phyloP scores from a whole-genome alignment of 2,797 vertebrate genomes.

The Syngnathus acus region DNA sequence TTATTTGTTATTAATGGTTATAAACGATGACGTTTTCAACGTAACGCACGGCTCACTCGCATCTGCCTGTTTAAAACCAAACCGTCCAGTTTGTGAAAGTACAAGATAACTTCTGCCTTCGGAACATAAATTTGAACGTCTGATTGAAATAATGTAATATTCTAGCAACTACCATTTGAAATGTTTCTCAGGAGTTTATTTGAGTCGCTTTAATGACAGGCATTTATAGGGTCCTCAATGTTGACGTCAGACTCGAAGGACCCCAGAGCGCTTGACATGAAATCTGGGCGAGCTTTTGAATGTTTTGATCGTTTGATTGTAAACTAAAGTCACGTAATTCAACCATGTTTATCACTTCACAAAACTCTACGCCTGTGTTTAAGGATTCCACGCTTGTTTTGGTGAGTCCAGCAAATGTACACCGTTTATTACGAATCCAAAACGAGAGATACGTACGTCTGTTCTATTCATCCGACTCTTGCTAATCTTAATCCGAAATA shows the following conservation, averaged over 20 bases:
- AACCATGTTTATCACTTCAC: slow-evolving; percentile 82
- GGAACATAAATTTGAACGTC: too few relatives aligned
- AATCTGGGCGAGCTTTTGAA: slow-evolving; percentile 21
- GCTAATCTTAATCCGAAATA: background rate
- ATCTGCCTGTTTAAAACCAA: background rate
- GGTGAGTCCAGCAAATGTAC: slow-evolving; percentile 39
- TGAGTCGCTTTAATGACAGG: background rate
- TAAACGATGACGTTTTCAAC: background rate
- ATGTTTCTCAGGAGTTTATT: background rate
- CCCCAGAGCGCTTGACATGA: slow-evolving; percentile 16
- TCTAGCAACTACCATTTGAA: too few relatives aligned
- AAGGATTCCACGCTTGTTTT: slow-evolving; percentile 68
- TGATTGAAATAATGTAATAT: background rate
- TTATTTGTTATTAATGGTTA: too few relatives aligned
- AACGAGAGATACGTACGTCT: background rate
- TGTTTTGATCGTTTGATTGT: background rate
- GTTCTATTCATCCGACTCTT: too few relatives aligned
- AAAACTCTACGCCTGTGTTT: slow-evolving; percentile 41
- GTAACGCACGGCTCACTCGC: background rate
- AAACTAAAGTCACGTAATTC: background rate
- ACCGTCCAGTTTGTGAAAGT: too few relatives aligned
- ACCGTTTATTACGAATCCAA: background rate
- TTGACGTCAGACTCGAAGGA: slow-evolving; percentile 1
- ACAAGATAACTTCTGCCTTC: too few relatives aligned
- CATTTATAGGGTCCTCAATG: background rate